These are phyloP conservation scores for Microtus ochrogaster DNA, from an alignment of 2,113 vertebrate genomes.

Conservation along the genomic window DNA sequence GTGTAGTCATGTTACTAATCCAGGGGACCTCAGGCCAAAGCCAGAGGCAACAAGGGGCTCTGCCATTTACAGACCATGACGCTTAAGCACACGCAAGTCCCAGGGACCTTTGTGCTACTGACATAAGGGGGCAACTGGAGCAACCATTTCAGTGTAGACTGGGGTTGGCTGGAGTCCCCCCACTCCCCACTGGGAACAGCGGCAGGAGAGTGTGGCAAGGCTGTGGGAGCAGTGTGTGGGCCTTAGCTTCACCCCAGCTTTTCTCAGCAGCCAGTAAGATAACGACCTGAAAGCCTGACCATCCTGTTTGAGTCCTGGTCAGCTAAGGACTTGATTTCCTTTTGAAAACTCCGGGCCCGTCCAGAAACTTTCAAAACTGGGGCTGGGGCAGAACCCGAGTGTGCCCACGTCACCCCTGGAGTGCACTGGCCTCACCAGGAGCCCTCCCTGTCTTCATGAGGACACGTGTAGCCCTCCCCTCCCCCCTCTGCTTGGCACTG, in stretches of 20 bases:
- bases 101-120: not conserved
- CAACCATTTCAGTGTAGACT: not conserved
- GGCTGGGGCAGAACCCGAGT: not conserved
- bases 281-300: not conserved
- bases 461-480: not conserved
- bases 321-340: not conserved
- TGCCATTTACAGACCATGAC: not conserved
- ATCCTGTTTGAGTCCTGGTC: not conserved
- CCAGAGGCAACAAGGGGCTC: not conserved
- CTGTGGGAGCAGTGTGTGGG: not conserved
- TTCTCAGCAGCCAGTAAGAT: not conserved
- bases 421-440: not conserved
- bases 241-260: not conserved
- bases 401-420: not conserved
- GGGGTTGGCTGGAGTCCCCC: not conserved
- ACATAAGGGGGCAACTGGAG: not conserved
- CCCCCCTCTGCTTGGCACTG: conserved; percentile 61
- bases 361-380: not conserved
- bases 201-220: not conserved
- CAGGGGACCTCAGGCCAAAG: not conserved
- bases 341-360: conserved; percentile 5
- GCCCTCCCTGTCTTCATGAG: not conserved
- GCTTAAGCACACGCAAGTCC: not conserved
- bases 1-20: too few relatives aligned
- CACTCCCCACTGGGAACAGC: not conserved